Percentiles rank a stretch among this genome's conserved stretches.
These are phyloP conservation scores for Drosophila sordidapex DNA, from an alignment of 2,888 invertebrate genomes.

Conservation along the genomic window DNA sequence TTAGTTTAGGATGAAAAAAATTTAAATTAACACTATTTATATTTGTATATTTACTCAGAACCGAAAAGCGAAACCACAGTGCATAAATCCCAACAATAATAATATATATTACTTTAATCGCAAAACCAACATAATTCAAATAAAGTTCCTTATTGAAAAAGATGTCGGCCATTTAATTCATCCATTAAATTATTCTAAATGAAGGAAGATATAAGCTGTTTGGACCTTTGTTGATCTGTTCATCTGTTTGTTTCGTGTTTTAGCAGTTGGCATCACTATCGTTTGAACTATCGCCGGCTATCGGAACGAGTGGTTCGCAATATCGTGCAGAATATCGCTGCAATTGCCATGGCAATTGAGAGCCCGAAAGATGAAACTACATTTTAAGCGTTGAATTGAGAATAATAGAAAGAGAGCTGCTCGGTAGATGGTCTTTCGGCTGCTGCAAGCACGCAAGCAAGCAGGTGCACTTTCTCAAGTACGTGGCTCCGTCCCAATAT, in stretches of 20 bases:
- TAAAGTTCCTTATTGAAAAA: background rate
- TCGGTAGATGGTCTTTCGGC: slow-evolving; percentile 1
- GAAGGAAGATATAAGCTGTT: no score
- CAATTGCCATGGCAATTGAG: background rate
- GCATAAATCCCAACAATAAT: background rate
- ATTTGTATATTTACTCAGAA: no score
- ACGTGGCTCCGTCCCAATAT: slow-evolving; percentile 17
- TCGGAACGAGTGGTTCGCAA: slow-evolving; percentile 25
- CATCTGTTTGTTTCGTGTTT: background rate
- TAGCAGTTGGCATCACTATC: background rate
- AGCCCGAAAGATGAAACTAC: slow-evolving; percentile 28
- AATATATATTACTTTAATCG: background rate
- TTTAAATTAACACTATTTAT: no score
- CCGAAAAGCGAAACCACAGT: no score
- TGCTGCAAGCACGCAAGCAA: background rate
- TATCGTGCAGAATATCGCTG: background rate
- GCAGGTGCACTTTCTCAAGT: background rate
- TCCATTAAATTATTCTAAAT: background rate
- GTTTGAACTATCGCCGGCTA: background rate
- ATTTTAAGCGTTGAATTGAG: slow-evolving; percentile 18
- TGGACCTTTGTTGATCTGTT: background rate
- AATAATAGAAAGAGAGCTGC: background rate
- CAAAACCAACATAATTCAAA: background rate
- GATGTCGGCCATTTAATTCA: background rate
- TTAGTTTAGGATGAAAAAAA: no score